A percentile compares a stretch with the other conserved stretches of the same genome.
phyloP scores from a whole-genome alignment of 2,888 invertebrate genomes.

The Dynastes grantii region DNA sequence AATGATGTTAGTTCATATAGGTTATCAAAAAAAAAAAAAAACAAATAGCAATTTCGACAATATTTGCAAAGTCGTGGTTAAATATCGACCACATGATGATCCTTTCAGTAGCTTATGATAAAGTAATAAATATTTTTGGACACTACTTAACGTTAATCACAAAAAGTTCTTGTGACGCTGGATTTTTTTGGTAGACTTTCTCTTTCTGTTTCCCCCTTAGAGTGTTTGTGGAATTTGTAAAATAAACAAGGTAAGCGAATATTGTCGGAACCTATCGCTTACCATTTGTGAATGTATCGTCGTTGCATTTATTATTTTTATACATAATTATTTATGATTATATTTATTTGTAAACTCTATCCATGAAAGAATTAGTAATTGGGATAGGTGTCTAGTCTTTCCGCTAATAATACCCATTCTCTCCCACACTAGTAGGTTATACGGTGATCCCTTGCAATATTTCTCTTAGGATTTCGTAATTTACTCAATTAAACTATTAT shows the following conservation, averaged over 20 bases:
- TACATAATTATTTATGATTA: constrained; percentile 40
- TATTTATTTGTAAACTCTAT: constrained; percentile 32
- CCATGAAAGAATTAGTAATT: background rate
- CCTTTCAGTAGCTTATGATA: too few species aligned
- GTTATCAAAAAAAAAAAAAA: background rate
- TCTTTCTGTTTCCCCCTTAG: too few species aligned
- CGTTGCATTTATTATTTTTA: constrained; percentile 39
- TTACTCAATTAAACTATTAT: background rate
- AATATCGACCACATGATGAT: too few species aligned
- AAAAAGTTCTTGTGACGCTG: too few species aligned
- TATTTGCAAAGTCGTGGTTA: background rate
- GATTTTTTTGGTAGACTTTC: too few species aligned
- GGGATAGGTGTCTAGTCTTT: constrained; percentile 36
- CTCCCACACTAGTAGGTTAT: background rate
- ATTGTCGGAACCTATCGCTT: constrained; percentile 6
- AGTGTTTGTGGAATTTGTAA: background rate
- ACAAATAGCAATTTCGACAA: constrained; percentile 16
- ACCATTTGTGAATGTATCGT: constrained; percentile 25
- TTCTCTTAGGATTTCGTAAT: background rate
- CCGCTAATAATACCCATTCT: constrained; percentile 15
- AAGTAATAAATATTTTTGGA: too few species aligned
- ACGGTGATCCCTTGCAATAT: background rate
- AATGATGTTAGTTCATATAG: constrained; percentile 1
- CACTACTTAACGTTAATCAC: too few species aligned
- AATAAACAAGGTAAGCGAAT: background rate